Base-by-base conservation (phyloP, 2,113 vertebrate species). In the Pelobates fuscus region DNA sequence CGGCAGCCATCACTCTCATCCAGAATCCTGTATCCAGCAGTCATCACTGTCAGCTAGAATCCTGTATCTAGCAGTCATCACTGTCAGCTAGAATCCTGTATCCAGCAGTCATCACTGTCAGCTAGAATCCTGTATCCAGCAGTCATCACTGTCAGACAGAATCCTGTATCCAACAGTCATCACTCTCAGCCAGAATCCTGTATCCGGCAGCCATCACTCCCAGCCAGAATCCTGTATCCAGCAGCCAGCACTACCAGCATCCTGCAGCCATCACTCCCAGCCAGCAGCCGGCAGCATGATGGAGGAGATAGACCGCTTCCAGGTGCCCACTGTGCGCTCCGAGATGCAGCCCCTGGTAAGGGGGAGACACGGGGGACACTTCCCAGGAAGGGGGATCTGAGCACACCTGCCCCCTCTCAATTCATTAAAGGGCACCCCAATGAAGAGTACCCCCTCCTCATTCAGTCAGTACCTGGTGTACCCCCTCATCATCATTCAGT, bases 221-320 rank as follows among this genome's bases (percentile, higher is more conserved):
- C 6, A 3, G 8, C 23, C 8, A 15, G n/a, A n/a, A n/a, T n/a
- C n/a, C n/a, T n/a, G n/a, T n/a, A n/a, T n/a, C n/a, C n/a, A n/a
- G n/a, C n/a, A n/a, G n/a, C n/a, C n/a, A n/a, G n/a, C n/a, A n/a
- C n/a, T n/a, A n/a, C n/a, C n/a, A n/a, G n/a, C n/a, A n/a, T n/a
- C n/a, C n/a, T n/a, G n/a, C n/a, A n/a, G n/a, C n/a, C n/a, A n/a
- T 24, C 25, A 26, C 58, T 57, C 8, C 44, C 80, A 80, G 71
- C 77, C 67, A 69, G 52, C 78, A 70, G 79, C 85, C 81, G 86
- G 81, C 87, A 94, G 90, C 88, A 96, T 96, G 95, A 97, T 96
- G 95, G 95, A 96, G 85, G 95, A 96, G 89, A 95, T 95, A 82
- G 95, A 96, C 89, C 90, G 94, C 83, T 95, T 95, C 88, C 95